phyloP scores from a whole-genome alignment of 2,888 invertebrate species.

The Laspeyria flexula region DNA sequence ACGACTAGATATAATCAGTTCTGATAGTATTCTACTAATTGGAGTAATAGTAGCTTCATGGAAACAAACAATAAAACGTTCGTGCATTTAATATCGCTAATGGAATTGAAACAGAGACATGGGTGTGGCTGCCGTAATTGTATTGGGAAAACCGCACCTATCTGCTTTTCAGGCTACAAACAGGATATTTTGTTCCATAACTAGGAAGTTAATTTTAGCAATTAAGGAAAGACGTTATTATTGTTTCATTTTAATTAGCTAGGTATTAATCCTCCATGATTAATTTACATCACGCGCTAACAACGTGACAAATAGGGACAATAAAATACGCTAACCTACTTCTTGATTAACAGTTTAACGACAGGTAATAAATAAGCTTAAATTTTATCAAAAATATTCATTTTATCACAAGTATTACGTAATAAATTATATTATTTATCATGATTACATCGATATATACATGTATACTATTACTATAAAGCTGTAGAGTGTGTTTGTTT shows the following conservation, averaged over 20 bases:
- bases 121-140: conserved; percentile 36
- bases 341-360: too few relatives aligned
- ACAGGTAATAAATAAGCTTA: too few relatives aligned
- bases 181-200: conserved; percentile 28
- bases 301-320: background rate
- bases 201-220: conserved; percentile 13
- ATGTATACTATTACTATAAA: too few relatives aligned
- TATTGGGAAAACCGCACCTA: conserved; percentile 43
- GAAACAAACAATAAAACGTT: conserved; percentile 20
- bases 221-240: background rate
- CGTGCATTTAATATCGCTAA: conserved; percentile 45
- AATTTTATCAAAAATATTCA: too few relatives aligned
- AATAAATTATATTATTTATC: too few relatives aligned
- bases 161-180: conserved; percentile 21
- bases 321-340: too few relatives aligned
- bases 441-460: too few relatives aligned
- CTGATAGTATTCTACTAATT: conserved; percentile 18
- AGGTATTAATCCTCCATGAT: background rate
- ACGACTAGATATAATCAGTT: conserved; percentile 18
- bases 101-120: conserved; percentile 36
- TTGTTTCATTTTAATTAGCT: background rate
- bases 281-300: background rate
- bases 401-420: too few relatives aligned
- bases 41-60: conserved; percentile 26
- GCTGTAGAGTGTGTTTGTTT: too few relatives aligned